phyloP scores from a whole-genome alignment of 2,113 vertebrate genomes.

The Eptatretus burgeri region DNA sequence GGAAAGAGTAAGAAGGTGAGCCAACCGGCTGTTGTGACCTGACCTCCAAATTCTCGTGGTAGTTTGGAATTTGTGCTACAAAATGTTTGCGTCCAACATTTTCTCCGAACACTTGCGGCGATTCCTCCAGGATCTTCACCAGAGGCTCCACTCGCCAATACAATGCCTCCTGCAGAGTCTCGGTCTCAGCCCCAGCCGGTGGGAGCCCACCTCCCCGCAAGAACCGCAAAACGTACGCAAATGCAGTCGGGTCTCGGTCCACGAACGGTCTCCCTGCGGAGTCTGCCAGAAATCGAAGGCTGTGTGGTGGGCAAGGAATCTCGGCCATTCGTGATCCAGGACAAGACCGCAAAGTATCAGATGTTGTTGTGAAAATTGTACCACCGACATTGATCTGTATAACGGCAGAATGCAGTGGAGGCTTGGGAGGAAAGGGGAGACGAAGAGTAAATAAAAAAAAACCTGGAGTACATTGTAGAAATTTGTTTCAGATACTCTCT shows the following conservation, averaged over 20 bases:
- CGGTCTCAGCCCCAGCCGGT: conserved; percentile 8
- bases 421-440: background rate
- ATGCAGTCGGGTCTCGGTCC: conserved; percentile 38
- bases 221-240: conserved; percentile 42
- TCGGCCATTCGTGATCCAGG: conserved; percentile 36
- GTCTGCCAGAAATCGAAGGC: conserved; percentile 17
- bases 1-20: too few relatives aligned
- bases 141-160: conserved; percentile 40
- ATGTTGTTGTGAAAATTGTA: conserved; percentile 28
- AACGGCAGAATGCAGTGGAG: conserved; percentile 18
- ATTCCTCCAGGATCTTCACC: conserved; percentile 43
- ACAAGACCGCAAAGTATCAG: conserved; percentile 34
- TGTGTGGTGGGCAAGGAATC: conserved; percentile 15
- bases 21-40: background rate
- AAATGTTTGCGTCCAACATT: conserved; percentile 50
- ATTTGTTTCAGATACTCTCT: too few relatives aligned
- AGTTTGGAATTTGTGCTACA: conserved; percentile 36
- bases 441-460: too few relatives aligned
- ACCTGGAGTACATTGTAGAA: too few relatives aligned
- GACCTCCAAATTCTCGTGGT: conserved; percentile 57
- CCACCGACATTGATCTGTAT: conserved; percentile 51
- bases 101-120: conserved; percentile 44
- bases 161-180: conserved; percentile 43
- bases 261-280: conserved; percentile 38
- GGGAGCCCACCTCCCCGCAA: conserved; percentile 35